Evolutionary conservation across 2,888 invertebrate species (phyloP), one percentile per base, ranked within the genome.

Genomic region (Digitonthophagus gazella): DNA sequence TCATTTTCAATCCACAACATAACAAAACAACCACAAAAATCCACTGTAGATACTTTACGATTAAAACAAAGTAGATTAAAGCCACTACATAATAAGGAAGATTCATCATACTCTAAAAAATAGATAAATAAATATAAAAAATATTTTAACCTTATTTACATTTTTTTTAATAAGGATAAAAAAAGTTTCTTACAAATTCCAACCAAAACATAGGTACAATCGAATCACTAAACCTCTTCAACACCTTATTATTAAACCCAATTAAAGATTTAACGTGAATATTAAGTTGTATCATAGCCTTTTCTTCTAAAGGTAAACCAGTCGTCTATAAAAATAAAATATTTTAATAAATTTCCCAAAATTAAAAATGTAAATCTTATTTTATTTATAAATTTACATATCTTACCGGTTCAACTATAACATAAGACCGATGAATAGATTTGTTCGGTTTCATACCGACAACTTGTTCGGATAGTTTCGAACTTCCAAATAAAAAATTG

Each of bases 161-260:
- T n/a, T n/a, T n/a, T n/a, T n/a, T n/a, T n/a, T n/a, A n/a, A n/a
- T n/a, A n/a, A n/a, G n/a, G n/a, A n/a, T n/a, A n/a, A n/a, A n/a
- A n/a, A n/a, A n/a, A n/a, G n/a, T n/a, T n/a, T n/a, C n/a, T n/a
- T 83, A 92, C 92, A 80, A 90, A 91, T 87, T 92, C 91, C 15
- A 88, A 85, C 92, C 92, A 93, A 76, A 90, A 89, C 73, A 90
- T 83, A 0, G 92, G 92, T 64, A 92, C 72, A 0, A 88, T 80
- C 69, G 86, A 84, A 71, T 89, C 84, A 44, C 88, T 88, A 70
- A 91, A 88, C 68, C 78, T 84, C 8, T 81, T 78, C 8, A 90
- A 84, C 1, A 84, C 28, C 8, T 44, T 81, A 0, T 77, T 75
- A 2, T 83, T 81, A 74, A 88, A 90, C 0, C 85, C 84, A 0